Conservation (phyloP, 64 coral and sea anemone species). For the Acropora tenuis region DNA sequence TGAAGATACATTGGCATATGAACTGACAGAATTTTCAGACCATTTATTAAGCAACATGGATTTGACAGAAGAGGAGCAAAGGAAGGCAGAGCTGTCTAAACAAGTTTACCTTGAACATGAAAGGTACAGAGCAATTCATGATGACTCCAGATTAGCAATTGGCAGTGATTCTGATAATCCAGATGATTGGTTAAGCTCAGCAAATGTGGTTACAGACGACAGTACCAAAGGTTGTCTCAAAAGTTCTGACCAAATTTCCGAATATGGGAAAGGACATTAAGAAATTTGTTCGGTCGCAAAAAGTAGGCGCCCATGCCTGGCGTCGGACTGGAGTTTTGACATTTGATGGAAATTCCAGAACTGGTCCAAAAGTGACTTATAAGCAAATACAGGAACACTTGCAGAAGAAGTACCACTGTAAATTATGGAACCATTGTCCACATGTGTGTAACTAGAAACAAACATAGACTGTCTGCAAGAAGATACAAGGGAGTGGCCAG, state of each 20-base stretch:
- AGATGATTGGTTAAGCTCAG: conserved; percentile 47
- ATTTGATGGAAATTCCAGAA: conserved; percentile 53
- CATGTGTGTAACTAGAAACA: conserved; percentile 47
- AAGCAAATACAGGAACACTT: conserved; percentile 48
- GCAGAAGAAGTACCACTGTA: conserved; percentile 50
- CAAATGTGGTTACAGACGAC: conserved; percentile 36
- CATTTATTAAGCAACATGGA: conserved; percentile 45
- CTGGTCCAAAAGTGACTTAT: conserved; percentile 54
- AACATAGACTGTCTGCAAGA: conserved; percentile 39
- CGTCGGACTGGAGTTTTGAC: conserved; percentile 22
- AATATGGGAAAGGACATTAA: conserved; percentile 54
- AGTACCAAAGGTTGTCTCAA: conserved; percentile 40
- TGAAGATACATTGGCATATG: conserved; percentile 32
- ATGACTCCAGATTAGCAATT: conserved; percentile 37
- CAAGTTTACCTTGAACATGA: conserved; percentile 46
- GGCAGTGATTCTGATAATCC: conserved; percentile 41
- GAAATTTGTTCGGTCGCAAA: conserved; percentile 24
- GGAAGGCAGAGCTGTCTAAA: conserved; percentile 39
- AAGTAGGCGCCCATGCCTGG: conserved; percentile 67
- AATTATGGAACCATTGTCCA: conserved; percentile 60
- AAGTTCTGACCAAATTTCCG: conserved; percentile 47
- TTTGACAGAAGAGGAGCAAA: conserved; percentile 41
- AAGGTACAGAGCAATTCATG: conserved; percentile 34
- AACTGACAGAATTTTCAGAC: conserved; percentile 32
- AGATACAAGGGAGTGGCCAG: conserved; percentile 49